Base-by-base conservation (phyloP, 2,113 vertebrate genomes). In the Halcyon senegalensis region DNA sequence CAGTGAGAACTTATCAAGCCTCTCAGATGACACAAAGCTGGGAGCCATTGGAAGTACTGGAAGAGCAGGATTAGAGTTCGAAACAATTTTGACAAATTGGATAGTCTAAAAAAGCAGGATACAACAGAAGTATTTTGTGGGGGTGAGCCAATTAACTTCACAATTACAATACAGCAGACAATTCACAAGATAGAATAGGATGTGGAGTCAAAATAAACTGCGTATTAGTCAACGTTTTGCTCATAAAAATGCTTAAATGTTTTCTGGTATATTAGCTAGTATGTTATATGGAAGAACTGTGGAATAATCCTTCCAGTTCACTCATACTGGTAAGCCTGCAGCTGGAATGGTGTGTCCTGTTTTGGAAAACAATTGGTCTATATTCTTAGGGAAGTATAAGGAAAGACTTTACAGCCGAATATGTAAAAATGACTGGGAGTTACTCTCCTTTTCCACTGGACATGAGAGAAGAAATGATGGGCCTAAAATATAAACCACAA, bases 101-200 rank as follows among this genome's bases (percentile, higher is more conserved):
- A 72, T 27, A 56, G 48, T 58, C 58, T 91, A 70, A 67, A 90
- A 87, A 81, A 67, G 39, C 43, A 84, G 64, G 81, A 78, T 79
- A 81, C 44, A 72, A 60, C 66, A 68, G 64, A 89, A 84, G 56
- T 79, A 78, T 89, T 91, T 75, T 82, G 43, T 64, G 77, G 37
- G 90, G 76, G 66, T 82, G 80, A 89, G 87, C 92, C 84, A 95
- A 87, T 94, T 92, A 95, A 92, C 73, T 92, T 89, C 13, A 62
- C 64, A 56, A 89, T 91, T 90, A 94, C 84, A 96, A 89, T 33
- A 75, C 39, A 84, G 68, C 73, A 95, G 87, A 92, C 90, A 77
- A 96, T 81, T 96, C 94, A 91, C 39, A 90, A 84, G 84, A 91
- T 80, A 81, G 74, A 81, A 81, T 74, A 63, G 35, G 92, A 89